These are phyloP conservation scores for Lepidonotus clava DNA, from an alignment of 2,888 invertebrate genomes.

Conservation along the genomic window DNA sequence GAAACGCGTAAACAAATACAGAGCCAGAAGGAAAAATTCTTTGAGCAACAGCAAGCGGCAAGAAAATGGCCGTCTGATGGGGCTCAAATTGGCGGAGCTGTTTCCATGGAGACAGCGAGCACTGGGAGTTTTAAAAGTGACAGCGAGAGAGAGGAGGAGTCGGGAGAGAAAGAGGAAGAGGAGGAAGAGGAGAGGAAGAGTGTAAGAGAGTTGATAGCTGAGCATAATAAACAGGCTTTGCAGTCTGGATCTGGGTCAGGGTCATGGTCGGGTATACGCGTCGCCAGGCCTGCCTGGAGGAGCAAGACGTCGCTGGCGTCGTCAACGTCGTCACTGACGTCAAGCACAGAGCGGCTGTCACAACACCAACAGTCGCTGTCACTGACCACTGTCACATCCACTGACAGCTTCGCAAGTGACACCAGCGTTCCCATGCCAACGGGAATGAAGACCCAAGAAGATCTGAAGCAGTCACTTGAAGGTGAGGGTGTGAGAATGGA, in stretches of 20 bases:
- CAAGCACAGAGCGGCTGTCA: background rate
- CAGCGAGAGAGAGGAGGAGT: background rate
- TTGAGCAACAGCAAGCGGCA: background rate
- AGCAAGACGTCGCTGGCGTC: conserved; percentile 20
- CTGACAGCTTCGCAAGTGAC: conserved; percentile 8
- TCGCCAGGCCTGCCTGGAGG: conserved; percentile 27
- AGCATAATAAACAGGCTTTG: conserved; percentile 2
- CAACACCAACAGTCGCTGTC: background rate
- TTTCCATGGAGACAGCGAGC: conserved; percentile 18
- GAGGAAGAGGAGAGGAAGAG: conserved; percentile 18
- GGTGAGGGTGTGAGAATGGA: background rate
- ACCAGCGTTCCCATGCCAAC: background rate
- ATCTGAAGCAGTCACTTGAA: background rate
- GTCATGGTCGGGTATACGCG: background rate
- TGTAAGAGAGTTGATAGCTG: conserved; percentile 35
- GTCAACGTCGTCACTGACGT: conserved; percentile 33
- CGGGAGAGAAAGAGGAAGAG: background rate
- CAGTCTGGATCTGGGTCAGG: background rate
- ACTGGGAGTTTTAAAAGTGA: background rate
- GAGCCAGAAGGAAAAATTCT: conserved; percentile 16
- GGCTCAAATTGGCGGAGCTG: background rate
- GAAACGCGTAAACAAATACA: conserved; percentile 26
- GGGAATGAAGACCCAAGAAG: background rate
- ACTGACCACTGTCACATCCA: background rate
- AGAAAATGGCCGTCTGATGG: background rate